A percentile compares a stretch with the other conserved stretches of the same genome.
phyloP scores from a whole-genome alignment of 2,113 vertebrate species.

The Nematolebias whitei region DNA sequence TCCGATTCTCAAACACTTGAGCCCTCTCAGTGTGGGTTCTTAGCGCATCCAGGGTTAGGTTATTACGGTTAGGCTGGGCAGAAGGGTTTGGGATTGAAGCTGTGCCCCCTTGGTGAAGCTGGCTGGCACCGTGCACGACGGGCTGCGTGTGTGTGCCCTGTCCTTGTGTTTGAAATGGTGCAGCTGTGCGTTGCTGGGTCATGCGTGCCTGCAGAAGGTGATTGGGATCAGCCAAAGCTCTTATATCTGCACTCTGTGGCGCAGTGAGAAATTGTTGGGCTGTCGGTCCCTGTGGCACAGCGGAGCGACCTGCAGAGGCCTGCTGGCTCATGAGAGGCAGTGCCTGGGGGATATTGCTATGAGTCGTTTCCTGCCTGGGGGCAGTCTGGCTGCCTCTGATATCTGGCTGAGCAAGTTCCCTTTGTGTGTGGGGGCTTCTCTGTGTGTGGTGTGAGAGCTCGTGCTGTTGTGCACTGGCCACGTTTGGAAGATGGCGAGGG shows the following conservation, averaged over 20 bases:
- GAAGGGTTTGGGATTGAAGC: conserved; percentile 18
- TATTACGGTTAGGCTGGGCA: conserved; percentile 27
- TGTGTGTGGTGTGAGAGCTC: conserved; percentile 36
- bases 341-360: conserved; percentile 46
- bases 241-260: conserved; percentile 41
- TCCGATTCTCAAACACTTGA: conserved; percentile 58
- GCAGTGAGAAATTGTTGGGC: conserved; percentile 28
- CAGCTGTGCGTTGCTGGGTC: conserved; percentile 45
- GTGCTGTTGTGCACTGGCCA: conserved; percentile 24
- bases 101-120: conserved; percentile 32
- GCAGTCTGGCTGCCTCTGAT: conserved; percentile 49
- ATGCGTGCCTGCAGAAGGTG: conserved; percentile 63
- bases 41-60: conserved; percentile 72
- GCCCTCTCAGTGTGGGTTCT: conserved; percentile 57
- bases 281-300: conserved; percentile 29
- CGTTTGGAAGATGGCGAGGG: conserved; percentile 24
- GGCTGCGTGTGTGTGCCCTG: conserved; percentile 36
- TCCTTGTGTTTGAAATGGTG: conserved; percentile 36
- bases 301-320: conserved; percentile 32
- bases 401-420: conserved; percentile 40
- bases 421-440: conserved; percentile 41
- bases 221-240: conserved; percentile 73
- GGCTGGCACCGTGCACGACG: conserved; percentile 33
- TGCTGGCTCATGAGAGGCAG: conserved; percentile 48
- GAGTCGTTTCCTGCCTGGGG: conserved; percentile 57